Evolutionary conservation across 2,888 invertebrate species (phyloP).

Genomic region (Elmis aenea): DNA sequence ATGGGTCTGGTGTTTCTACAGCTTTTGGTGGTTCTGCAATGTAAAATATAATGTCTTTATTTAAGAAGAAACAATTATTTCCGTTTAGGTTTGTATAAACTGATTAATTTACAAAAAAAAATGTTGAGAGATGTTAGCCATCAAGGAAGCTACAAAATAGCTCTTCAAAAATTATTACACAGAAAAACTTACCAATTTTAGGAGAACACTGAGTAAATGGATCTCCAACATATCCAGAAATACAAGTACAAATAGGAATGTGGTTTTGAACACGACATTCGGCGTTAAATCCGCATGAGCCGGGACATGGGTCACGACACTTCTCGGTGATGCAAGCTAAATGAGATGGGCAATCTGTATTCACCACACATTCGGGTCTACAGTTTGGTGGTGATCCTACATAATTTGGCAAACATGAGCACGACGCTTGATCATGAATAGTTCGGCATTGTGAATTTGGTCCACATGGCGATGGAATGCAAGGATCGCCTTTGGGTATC

Average conservation of each 20-base stretch:
- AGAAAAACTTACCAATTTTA: constrained; percentile 10
- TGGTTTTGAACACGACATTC: constrained; percentile 57
- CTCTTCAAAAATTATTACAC: no score
- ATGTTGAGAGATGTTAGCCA: no score
- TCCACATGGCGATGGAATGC: constrained; percentile 67
- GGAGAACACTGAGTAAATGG: constrained; percentile 52
- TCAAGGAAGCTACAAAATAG: no score
- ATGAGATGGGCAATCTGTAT: constrained; percentile 62
- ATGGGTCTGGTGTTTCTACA: constrained; percentile 50
- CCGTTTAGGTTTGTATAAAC: no score
- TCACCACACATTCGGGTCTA: constrained; percentile 66
- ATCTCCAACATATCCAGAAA: constrained; percentile 53
- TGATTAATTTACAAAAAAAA: no score
- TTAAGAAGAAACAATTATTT: no score
- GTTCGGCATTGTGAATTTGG: constrained; percentile 68
- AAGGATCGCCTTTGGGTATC: constrained; percentile 47
- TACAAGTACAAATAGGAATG: constrained; percentile 58
- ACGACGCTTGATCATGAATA: constrained; percentile 59
- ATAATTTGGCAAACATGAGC: constrained; percentile 64
- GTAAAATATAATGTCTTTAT: no score
- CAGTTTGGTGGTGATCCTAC: constrained; percentile 72
- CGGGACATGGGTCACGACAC: constrained; percentile 71
- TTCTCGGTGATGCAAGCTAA: constrained; percentile 67
- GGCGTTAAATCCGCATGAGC: constrained; percentile 57
- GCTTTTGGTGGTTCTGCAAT: not conserved